A percentile compares a stretch with the other conserved stretches of the same genome.
Conservation (phyloP, 2,797 vertebrate species). For the Scleropages formosus region DNA sequence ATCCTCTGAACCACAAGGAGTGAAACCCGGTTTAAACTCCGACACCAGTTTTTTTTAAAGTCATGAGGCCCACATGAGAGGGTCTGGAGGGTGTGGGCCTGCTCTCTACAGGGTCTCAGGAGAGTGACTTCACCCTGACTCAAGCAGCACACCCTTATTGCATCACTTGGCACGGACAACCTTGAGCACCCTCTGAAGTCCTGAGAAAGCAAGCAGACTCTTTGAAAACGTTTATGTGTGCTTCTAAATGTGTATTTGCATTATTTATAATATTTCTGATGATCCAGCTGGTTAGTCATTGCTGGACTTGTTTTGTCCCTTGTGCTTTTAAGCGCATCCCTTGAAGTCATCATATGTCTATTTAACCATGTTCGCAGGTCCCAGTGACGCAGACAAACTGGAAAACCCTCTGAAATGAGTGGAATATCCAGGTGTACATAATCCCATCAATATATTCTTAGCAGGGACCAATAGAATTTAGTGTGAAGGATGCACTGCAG, state of each 20-base stretch:
- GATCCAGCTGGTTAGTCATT: constrained; percentile 1
- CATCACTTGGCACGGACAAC: background rate
- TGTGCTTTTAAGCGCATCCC: background rate
- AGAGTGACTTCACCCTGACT: background rate
- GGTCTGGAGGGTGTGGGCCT: background rate
- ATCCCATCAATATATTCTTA: background rate
- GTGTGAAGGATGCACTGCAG: background rate
- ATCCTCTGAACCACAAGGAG: background rate
- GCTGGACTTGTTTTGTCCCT: background rate
- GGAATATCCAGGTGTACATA: background rate
- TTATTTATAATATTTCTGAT: background rate
- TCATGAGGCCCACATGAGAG: background rate
- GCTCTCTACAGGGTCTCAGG: background rate
- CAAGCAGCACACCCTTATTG: background rate
- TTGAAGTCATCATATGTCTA: too few relatives aligned
- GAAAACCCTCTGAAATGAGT: background rate
- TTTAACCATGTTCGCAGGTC: too few relatives aligned
- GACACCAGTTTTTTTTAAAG: constrained; percentile 7
- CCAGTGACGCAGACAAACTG: background rate
- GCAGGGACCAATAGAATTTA: background rate
- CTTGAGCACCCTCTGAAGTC: background rate
- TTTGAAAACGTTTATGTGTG: constrained; percentile 3
- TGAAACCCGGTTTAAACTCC: constrained; percentile 3
- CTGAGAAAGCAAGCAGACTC: background rate
- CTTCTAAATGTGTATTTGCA: background rate